Percentiles rank a stretch among this genome's conserved stretches.
Evolutionary conservation across 2,888 invertebrate species (phyloP).

Genomic region (Agrotis clavis): DNA sequence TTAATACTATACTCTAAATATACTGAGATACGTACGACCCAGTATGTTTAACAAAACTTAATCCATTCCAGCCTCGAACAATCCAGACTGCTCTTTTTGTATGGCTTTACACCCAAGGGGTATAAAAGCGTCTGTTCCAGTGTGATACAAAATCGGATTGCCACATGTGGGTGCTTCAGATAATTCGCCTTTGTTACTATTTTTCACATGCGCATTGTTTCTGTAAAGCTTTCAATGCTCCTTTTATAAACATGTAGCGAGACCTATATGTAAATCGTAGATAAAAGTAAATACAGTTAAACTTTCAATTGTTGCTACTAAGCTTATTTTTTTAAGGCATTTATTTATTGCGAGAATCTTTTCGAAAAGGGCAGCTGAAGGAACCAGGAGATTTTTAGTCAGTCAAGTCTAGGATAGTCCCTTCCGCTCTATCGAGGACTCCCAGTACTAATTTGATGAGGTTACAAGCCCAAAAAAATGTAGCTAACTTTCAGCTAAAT

Average conservation of each 20-base stretch:
- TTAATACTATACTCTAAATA: not conserved
- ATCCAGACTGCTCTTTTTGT: conserved; percentile 33
- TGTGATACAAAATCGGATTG: conserved; percentile 72
- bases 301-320: not conserved
- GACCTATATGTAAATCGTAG: not conserved
- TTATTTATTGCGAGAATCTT: too few relatives aligned
- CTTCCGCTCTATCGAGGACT: too few relatives aligned
- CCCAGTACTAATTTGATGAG: too few relatives aligned
- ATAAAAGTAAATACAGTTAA: conserved; percentile 1
- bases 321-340: not conserved
- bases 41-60: conserved; percentile 1
- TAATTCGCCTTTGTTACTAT: conserved; percentile 65
- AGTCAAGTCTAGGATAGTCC: too few relatives aligned
- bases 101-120: conserved; percentile 21
- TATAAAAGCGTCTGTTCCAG: conserved; percentile 23
- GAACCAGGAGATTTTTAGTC: too few relatives aligned
- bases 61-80: conserved; percentile 11
- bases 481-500: too few relatives aligned
- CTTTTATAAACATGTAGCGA: too few relatives aligned
- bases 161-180: conserved; percentile 71
- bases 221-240: conserved; percentile 23
- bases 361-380: too few relatives aligned
- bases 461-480: too few relatives aligned
- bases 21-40: not conserved
- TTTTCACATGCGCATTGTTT: conserved; percentile 68